Base-by-base conservation (phyloP, 2,113 vertebrate species). In the Leptocoma aspasia region DNA sequence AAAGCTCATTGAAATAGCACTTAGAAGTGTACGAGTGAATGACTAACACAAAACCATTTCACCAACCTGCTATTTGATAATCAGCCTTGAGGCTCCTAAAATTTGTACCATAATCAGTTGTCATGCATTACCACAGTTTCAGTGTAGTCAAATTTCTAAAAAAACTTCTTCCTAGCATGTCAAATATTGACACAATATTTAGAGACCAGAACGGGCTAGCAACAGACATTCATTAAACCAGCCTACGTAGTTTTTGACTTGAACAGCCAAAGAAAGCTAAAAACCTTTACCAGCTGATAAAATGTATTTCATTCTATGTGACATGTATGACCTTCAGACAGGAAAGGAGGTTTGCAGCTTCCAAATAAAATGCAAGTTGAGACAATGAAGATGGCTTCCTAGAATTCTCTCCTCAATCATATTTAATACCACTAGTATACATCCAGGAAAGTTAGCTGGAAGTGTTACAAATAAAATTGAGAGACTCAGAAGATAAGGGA, bases 1-100 rank as follows among this genome's bases (percentile, higher is more conserved):
- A 91, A 82, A 80, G 41, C 52, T 90, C 39, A 78, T 85, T 92
- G 87, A 91, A 85, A 96, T 17, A 86, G 64, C 96, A 83, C 66
- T 61, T 53, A 20, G 9, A 86, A 69, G 16, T 33, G 30, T 9
- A 15, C 3, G 7, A 86, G n/a, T 39, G 22, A 88, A 53, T 4
- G 2, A 71, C 47, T 66, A 42, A 57, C 13, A 35, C 19, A 31
- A 49, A 15, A 73, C 7, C 27, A 64, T 33, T 66, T 80, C 50
- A 65, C 37, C 73, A 82, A 60, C 11, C 11, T 82, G 30, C 23
- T 81, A 15, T 49, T 60, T 66, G 63, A 80, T 59, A 35, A 47
- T 28, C 70, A 76, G 53, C 63, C 21, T 8, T 5, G 2, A 86
- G 7, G 21, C 17, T 49, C 45, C 33, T 68, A 54, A 82, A 56